These are phyloP conservation scores for Acrocephalus scirpaceus DNA, from an alignment of 2,797 vertebrate species.

Conservation along the genomic window DNA sequence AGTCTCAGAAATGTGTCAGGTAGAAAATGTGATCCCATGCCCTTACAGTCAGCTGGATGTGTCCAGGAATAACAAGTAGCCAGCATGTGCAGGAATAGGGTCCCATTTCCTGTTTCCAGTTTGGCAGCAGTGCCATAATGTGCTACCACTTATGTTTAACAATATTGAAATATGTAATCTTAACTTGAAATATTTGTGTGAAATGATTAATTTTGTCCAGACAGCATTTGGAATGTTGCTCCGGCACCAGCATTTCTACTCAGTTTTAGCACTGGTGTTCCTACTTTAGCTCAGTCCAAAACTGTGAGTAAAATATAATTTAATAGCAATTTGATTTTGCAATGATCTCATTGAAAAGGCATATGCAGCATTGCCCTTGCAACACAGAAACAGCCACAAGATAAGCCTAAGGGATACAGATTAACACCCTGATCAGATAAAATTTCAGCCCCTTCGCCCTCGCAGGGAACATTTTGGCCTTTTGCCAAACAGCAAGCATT, in stretches of 20 bases:
- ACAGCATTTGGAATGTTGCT: neutral
- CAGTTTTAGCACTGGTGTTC: conserved; percentile 31
- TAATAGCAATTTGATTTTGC: conserved; percentile 71
- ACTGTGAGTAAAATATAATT: conserved; percentile 68
- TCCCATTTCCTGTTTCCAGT: neutral
- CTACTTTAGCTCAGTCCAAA: conserved; percentile 62
- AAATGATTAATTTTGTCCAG: conserved; percentile 23
- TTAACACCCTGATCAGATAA: conserved; percentile 71
- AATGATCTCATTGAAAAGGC: conserved; percentile 76
- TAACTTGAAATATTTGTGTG: conserved; percentile 39
- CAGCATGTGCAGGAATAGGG: fast-evolving
- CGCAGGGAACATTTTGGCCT: conserved; percentile 61
- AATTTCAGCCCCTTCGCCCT: conserved; percentile 65
- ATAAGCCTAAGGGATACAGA: conserved; percentile 58
- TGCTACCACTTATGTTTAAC: neutral
- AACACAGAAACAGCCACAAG: conserved; percentile 50
- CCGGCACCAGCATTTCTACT: neutral
- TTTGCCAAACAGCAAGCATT: conserved; percentile 28
- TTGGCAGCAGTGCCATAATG: neutral
- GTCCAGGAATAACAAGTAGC: neutral
- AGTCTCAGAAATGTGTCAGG: neutral
- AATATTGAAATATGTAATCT: conserved; percentile 13
- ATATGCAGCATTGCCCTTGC: conserved; percentile 50
- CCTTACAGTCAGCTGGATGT: neutral
- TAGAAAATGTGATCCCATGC: neutral